Evolutionary conservation across 2,888 invertebrate genomes (phyloP), one percentile per base, ranked within the genome.

Genomic region (Trissolcus brochymenae): DNA sequence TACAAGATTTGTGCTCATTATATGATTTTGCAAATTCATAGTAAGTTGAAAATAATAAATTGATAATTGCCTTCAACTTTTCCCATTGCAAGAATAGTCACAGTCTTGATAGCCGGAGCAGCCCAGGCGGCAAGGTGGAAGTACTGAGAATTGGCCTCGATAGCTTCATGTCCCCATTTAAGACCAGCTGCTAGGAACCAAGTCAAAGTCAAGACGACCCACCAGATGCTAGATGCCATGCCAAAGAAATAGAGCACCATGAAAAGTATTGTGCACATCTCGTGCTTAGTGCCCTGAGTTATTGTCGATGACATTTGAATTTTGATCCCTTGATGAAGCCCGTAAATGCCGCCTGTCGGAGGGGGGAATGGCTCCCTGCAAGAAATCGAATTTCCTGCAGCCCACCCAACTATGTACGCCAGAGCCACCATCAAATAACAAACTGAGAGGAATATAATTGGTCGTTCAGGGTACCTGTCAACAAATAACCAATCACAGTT

Each of bases 71-170:
- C 98, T 93, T 98, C 98, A 86, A 98, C 96, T 93, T 96, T 96
- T 81, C 97, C 96, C 94, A 97, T 94, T 4, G 98, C 98, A 79
- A 98, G 91, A 84, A 98, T 96, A 71, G 96, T 96, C 88, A 98
- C 98, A 60, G 98, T 98, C 90, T 98, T 96, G 72, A 98, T 92
- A 67, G 98, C 98, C 60, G 98, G 98, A 59, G 98, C 95, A 65
- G 97, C 97, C 98, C 98, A 98, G n/a, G 98, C 98, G 68, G 96
- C 96, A 84, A 98, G 92, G 92, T 98, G 98, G 90, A 98, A 98
- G 90, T 98, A 97, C 90, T 98, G 97, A 11, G 98, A 97, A 90
- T 98, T 96, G 64, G 97, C 96, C 91, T 98, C 98, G 86, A 98
- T 98, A 43, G 98, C 98, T 91, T 98, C 98, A 90, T 98, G 97